These are phyloP conservation scores for Chironomus tentans DNA, from an alignment of 2,888 invertebrate genomes.

Conservation along the genomic window DNA sequence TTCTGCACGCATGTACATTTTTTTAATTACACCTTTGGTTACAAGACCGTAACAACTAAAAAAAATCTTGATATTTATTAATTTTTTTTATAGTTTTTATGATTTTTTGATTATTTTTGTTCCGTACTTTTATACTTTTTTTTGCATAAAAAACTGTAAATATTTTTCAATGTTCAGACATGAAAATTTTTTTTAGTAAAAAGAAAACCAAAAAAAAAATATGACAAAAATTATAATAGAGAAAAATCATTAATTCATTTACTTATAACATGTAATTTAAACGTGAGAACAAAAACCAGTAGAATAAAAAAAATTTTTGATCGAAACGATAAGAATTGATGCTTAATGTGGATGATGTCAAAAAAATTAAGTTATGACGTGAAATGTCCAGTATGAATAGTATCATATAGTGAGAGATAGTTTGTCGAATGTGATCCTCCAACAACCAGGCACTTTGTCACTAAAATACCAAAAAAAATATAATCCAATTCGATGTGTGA, in stretches of 20 bases:
- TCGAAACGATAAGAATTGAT: background rate
- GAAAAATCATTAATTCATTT: slow-evolving; percentile 25
- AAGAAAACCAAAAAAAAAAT: background rate
- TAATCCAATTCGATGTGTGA: background rate
- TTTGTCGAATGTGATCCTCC: slow-evolving; percentile 5
- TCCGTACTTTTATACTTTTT: background rate
- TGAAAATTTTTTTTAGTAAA: background rate
- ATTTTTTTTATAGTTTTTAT: background rate
- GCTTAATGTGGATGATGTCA: slow-evolving; percentile 10
- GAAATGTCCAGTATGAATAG: background rate
- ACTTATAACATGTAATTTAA: background rate
- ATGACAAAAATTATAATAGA: slow-evolving; percentile 7
- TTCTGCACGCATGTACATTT: slow-evolving; percentile 8
- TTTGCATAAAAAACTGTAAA: slow-evolving; percentile 11
- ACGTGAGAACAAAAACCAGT: background rate
- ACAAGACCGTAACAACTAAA: background rate
- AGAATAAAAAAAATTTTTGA: background rate
- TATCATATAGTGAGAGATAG: background rate
- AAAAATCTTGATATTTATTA: background rate
- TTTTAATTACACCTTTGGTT: background rate
- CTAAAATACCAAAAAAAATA: background rate
- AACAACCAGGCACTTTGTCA: slow-evolving; percentile 17
- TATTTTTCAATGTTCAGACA: slow-evolving; percentile 5
- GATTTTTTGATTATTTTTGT: background rate
- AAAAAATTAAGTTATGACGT: background rate